These are phyloP conservation scores for Pherbina coryleti DNA, from an alignment of 2,888 invertebrate genomes.

Conservation along the genomic window DNA sequence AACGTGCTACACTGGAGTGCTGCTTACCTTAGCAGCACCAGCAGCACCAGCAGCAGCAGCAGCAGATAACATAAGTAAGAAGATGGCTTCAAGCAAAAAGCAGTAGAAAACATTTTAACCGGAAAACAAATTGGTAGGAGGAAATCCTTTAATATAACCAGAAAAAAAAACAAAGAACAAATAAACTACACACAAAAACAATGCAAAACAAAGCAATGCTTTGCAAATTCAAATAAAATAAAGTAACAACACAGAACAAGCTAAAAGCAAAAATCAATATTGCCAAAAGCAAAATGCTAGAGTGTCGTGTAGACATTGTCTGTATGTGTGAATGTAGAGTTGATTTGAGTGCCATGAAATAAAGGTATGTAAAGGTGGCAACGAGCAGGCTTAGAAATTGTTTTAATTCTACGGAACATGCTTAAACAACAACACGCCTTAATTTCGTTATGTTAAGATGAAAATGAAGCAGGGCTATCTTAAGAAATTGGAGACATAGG, in stretches of 20 bases:
- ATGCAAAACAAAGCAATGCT: conserved; percentile 1
- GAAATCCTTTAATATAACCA: conserved; percentile 9
- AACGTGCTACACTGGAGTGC: no score
- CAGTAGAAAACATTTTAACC: conserved; percentile 5
- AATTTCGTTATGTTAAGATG: no score
- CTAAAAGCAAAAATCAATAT: conserved; percentile 26
- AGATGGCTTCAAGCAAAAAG: neutral
- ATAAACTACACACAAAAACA: neutral
- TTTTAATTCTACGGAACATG: no score
- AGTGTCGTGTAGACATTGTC: neutral
- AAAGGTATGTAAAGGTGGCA: no score
- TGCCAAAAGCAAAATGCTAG: conserved; percentile 42
- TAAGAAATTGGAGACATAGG: no score
- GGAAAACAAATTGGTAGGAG: conserved; percentile 26
- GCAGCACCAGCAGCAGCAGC: no score
- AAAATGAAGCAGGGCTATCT: no score
- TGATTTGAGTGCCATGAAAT: no score
- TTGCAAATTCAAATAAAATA: conserved; percentile 30
- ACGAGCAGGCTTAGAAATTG: no score
- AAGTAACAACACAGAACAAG: conserved; percentile 25
- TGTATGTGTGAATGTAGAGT: neutral
- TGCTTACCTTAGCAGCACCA: no score
- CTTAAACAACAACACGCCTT: no score
- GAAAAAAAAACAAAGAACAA: neutral
- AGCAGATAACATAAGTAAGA: no score